These are phyloP conservation scores for Serrognathus titanus DNA, from an alignment of 2,888 invertebrate genomes.

Conservation along the genomic window DNA sequence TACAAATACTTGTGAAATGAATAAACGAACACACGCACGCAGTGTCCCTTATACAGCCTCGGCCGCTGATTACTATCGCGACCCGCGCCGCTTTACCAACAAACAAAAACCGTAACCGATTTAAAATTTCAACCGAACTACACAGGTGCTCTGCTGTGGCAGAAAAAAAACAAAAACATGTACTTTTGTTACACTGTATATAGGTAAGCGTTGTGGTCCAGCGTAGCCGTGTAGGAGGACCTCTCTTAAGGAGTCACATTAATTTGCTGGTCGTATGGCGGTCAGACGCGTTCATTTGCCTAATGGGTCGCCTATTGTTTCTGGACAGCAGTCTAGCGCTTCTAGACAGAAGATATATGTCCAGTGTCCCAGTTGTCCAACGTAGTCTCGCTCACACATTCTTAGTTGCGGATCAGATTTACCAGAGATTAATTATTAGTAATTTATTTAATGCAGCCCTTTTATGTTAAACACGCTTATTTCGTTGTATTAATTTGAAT, in stretches of 20 bases:
- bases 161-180: slow-evolving; percentile 17
- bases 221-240: slow-evolving; percentile 12
- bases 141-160: slow-evolving; percentile 30
- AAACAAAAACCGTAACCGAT: slow-evolving; percentile 31
- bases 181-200: slow-evolving; percentile 40
- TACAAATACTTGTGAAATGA: slow-evolving; percentile 28
- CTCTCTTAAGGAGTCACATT: slow-evolving; percentile 11
- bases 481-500: slow-evolving; percentile 7
- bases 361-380: slow-evolving; percentile 34
- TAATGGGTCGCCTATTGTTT: slow-evolving; percentile 49
- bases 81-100: slow-evolving; percentile 16
- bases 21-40: slow-evolving; percentile 31
- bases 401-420: slow-evolving; percentile 18
- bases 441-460: slow-evolving; percentile 17
- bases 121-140: slow-evolving; percentile 34
- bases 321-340: slow-evolving; percentile 45
- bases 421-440: slow-evolving; percentile 16
- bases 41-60: slow-evolving; percentile 25
- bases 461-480: slow-evolving; percentile 14
- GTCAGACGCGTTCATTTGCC: slow-evolving; percentile 46
- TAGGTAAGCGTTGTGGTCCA: slow-evolving; percentile 34
- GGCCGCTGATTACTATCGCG: slow-evolving; percentile 35
- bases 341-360: slow-evolving; percentile 45
- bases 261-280: slow-evolving; percentile 28
- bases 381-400: slow-evolving; percentile 26